Evolutionary conservation across 2,797 vertebrate species (phyloP), one percentile per base, ranked within the genome.

Genomic region (Erpetoichthys calabaricus): DNA sequence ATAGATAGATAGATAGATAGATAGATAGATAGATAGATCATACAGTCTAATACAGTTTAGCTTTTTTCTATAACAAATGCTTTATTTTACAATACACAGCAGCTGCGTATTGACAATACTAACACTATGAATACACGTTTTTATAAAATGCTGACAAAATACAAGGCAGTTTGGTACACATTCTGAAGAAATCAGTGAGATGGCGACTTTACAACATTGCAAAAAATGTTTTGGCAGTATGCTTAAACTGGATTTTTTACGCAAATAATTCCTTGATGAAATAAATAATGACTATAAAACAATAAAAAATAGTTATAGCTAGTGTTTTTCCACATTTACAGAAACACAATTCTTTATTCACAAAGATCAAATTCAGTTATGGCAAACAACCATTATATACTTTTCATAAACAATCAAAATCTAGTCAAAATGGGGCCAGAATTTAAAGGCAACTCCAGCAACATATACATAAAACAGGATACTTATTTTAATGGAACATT

Each of bases 71-170:
- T 3, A 6, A 44, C 45, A 54, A 60, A 56, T 55, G 46, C 56
- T 63, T 51, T 51, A 56, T 57, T 63, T 62, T 49, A 58, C 61
- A 68, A 57, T 52, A 66, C 56, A 64, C 62, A 62, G 45, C 42
- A 53, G 60, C 55, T 68, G 63, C 10, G 8, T 57, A 62, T 69
- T 71, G 62, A 72, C 68, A 72, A 77, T 77, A 75, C 73, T 65
- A 65, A 79, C 72, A 56, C 42, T 55, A 64, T 58, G 25, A 55
- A 72, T 80, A 77, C 65, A 70, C 68, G 70, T 86, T 81, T 78
- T 79, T 82, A 82, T 69, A 79, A 82, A 82, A 81, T 78, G 77
- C 73, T 76, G 77, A 84, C 82, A 85, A 83, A 79, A 68, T 79
- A 85, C 77, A 80, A 85, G 79, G 80, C 78, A 81, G 61, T 77